These are phyloP conservation scores for Drosophila subsilvestris DNA, from an alignment of 2,888 invertebrate genomes.

Conservation along the genomic window DNA sequence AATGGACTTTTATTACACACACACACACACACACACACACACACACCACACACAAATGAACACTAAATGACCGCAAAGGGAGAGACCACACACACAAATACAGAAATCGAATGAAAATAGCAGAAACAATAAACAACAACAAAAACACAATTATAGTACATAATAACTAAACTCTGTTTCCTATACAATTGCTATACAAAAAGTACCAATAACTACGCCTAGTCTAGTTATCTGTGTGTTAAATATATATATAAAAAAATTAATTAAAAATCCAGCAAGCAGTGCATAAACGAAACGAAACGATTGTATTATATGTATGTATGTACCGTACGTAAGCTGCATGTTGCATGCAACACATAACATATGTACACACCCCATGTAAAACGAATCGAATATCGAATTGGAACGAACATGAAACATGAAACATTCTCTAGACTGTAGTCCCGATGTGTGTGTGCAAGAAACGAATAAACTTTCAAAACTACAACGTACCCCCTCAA, in stretches of 20 bases:
- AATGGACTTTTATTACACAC: conserved; percentile 71
- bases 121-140: conserved; percentile 51
- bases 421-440: conserved; percentile 72
- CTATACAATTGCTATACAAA: conserved; percentile 63
- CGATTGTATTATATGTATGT: conserved; percentile 71
- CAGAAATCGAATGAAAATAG: conserved; percentile 27
- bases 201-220: conserved; percentile 74
- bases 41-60: conserved; percentile 4
- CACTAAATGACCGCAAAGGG: conserved; percentile 9
- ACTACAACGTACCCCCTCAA: conserved; percentile 44
- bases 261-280: conserved; percentile 54
- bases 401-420: conserved; percentile 59
- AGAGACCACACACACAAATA: conserved; percentile 21
- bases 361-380: conserved; percentile 65
- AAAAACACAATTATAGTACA: neutral
- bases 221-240: conserved; percentile 63
- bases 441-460: conserved; percentile 78
- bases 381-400: conserved; percentile 47
- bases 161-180: conserved; percentile 75
- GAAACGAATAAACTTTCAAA: conserved; percentile 77
- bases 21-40: conserved; percentile 43
- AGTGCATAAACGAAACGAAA: conserved; percentile 67
- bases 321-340: neutral
- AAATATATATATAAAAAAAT: conserved; percentile 60
- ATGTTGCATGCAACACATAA: neutral